A percentile compares a stretch with the other conserved stretches of the same genome.
phyloP scores from a whole-genome alignment of 2,797 vertebrate species.

The Rhinoraja longicauda region DNA sequence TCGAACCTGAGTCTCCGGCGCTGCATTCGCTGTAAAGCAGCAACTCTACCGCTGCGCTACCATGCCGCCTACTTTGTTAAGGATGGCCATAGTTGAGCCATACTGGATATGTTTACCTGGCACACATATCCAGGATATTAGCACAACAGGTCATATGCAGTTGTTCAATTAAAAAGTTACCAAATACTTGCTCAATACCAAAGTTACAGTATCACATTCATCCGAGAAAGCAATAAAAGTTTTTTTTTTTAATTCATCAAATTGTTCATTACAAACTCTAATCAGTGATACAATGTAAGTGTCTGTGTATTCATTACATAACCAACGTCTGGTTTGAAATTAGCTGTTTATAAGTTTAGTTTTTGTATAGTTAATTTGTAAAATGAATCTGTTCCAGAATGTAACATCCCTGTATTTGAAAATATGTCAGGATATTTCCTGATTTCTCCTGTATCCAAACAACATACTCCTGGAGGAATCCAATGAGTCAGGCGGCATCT shows the following conservation, averaged over 20 bases:
- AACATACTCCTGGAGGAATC: background rate
- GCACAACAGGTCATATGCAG: background rate
- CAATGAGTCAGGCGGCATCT: no score
- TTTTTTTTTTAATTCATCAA: background rate
- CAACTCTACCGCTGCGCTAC: no score
- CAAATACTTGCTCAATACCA: background rate
- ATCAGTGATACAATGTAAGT: background rate
- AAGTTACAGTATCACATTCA: constrained; percentile 1
- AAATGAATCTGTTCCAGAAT: background rate
- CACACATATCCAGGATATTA: background rate
- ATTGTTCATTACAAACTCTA: background rate
- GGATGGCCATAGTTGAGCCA: background rate
- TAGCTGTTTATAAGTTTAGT: background rate
- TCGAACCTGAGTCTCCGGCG: no score
- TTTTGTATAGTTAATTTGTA: background rate
- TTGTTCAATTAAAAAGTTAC: background rate
- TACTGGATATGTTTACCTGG: background rate
- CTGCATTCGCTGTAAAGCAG: no score
- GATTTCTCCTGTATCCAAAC: background rate
- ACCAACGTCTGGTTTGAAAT: background rate
- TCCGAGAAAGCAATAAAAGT: background rate
- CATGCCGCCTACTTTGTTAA: no score
- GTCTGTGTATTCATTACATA: background rate
- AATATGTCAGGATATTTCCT: background rate
- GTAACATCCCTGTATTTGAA: background rate